These are phyloP conservation scores for Penaeus chinensis DNA, from an alignment of 1,140 invertebrate species.

Conservation along the genomic window DNA sequence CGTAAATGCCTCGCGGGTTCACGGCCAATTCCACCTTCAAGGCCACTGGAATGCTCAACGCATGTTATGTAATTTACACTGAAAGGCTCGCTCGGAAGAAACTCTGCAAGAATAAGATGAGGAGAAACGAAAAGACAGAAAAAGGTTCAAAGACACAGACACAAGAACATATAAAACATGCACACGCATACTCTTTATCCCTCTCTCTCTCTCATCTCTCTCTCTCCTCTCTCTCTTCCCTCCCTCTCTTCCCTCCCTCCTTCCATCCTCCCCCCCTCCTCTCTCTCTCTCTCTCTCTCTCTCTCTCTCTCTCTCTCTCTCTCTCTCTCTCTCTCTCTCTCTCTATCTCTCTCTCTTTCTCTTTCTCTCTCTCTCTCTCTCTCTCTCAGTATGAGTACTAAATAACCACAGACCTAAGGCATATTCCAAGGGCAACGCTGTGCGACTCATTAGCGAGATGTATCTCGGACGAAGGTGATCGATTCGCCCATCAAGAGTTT, in stretches of 20 bases:
- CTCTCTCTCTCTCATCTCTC: too few species aligned
- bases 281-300: neutral
- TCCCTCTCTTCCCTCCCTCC: neutral
- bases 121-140: too few species aligned
- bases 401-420: neutral
- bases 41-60: too few species aligned
- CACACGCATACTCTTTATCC: slow-evolving; percentile 9
- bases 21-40: too few species aligned
- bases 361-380: slow-evolving; percentile 26
- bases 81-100: too few species aligned
- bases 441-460: too few species aligned
- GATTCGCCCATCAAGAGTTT: too few species aligned
- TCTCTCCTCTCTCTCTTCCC: neutral
- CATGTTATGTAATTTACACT: too few species aligned
- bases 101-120: too few species aligned
- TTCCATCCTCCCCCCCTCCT: neutral
- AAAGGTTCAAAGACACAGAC: neutral
- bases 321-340: neutral
- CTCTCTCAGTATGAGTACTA: neutral
- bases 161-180: neutral
- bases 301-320: slow-evolving; percentile 14
- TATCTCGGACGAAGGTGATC: too few species aligned
- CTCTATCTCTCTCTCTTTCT: slow-evolving; percentile 10
- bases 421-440: neutral
- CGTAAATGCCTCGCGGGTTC: too few species aligned